Percentiles rank a stretch among this genome's conserved stretches.
These are phyloP conservation scores for Cyphomyrus plagiostoma DNA, from an alignment of 2,113 vertebrate species.

Conservation along the genomic window DNA sequence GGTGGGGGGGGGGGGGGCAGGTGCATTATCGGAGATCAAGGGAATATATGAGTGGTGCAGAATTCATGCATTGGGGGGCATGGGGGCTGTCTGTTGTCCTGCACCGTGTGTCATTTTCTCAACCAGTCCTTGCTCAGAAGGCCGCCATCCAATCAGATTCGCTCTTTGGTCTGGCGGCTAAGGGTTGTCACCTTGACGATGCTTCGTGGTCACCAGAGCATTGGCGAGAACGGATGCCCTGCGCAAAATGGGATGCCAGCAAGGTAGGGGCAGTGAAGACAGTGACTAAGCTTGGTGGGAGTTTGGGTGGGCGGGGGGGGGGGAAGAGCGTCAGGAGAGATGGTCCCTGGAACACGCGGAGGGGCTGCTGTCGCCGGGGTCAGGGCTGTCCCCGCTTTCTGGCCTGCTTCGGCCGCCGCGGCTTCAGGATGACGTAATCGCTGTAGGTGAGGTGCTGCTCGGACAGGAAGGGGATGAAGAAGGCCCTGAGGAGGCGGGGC, in stretches of 20 bases:
- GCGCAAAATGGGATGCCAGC: not conserved
- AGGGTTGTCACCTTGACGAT: not conserved
- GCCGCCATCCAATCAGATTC: not conserved
- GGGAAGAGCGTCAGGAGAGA: not conserved
- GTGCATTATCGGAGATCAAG: not conserved
- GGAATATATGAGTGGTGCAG: not conserved
- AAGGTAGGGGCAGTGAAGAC: not conserved
- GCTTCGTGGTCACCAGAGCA: not conserved
- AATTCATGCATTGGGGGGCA: not conserved
- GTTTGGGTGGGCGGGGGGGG: too few relatives aligned
- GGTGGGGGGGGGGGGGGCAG: too few relatives aligned
- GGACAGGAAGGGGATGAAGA: slow-evolving; percentile 74
- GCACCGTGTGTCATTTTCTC: not conserved
- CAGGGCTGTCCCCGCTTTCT: slow-evolving; percentile 53
- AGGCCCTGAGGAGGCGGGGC: slow-evolving; percentile 68
- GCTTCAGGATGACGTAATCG: slow-evolving; percentile 77
- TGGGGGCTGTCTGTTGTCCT: not conserved
- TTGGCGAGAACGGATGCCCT: not conserved
- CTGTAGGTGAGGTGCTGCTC: slow-evolving; percentile 62
- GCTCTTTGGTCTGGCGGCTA: not conserved
- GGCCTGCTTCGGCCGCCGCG: slow-evolving; percentile 56
- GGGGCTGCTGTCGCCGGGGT: slow-evolving; percentile 1
- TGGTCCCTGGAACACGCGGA: not conserved
- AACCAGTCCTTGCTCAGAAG: not conserved
- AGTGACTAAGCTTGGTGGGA: not conserved